phyloP scores from a whole-genome alignment of 1,140 invertebrate genomes.

The Matsumurasca onukii region DNA sequence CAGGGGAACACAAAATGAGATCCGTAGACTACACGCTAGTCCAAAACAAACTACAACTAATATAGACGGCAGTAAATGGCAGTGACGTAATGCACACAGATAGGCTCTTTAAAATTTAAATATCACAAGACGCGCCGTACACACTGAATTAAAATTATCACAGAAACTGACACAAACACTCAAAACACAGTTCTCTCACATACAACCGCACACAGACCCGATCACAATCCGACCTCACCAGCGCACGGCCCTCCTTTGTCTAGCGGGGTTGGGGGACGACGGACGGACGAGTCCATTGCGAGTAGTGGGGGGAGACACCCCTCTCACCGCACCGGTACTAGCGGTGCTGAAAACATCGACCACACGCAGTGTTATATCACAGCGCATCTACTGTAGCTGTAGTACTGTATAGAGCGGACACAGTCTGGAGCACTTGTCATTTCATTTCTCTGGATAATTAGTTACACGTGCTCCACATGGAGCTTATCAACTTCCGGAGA shows the following conservation, averaged over 20 bases:
- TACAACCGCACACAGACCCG: neutral
- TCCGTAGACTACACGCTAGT: neutral
- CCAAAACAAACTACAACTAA: neutral
- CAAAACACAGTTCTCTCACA: slow-evolving; percentile 12
- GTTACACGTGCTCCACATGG: neutral
- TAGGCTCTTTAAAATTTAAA: slow-evolving; percentile 21
- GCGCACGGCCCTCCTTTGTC: slow-evolving; percentile 13
- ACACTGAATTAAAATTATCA: neutral
- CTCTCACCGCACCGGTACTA: slow-evolving; percentile 1
- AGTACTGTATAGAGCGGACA: neutral
- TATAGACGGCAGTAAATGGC: neutral
- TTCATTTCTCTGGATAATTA: neutral
- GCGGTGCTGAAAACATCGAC: slow-evolving; percentile 6
- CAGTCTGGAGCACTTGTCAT: neutral
- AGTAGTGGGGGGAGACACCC: neutral
- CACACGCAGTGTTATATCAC: neutral
- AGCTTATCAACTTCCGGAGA: neutral
- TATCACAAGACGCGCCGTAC: neutral
- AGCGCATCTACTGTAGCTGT: neutral
- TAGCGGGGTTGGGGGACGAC: neutral
- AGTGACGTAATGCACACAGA: slow-evolving; percentile 12
- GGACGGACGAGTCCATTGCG: slow-evolving; percentile 18
- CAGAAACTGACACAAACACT: slow-evolving; percentile 21
- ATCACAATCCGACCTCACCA: slow-evolving; percentile 8
- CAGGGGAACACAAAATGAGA: neutral